A percentile compares a stretch with the other conserved stretches of the same genome.
These are phyloP conservation scores for Acrocephalus scirpaceus DNA, from an alignment of 2,797 vertebrate species.

Conservation along the genomic window DNA sequence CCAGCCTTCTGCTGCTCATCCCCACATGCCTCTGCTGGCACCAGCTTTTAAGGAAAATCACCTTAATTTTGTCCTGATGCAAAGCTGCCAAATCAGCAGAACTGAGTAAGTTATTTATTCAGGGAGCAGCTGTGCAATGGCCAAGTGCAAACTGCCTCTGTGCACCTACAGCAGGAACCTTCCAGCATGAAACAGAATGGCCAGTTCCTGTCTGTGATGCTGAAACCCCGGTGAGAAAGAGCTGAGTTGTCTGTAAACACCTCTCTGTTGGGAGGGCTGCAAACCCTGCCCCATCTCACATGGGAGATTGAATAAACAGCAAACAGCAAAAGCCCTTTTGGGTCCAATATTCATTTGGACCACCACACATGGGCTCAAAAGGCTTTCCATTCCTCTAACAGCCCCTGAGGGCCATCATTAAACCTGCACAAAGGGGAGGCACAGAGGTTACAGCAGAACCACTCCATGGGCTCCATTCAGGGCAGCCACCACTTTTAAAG, in stretches of 20 bases:
- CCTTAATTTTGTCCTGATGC: neutral
- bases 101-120: neutral
- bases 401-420: neutral
- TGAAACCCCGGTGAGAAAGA: rapidly evolving
- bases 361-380: rapidly evolving
- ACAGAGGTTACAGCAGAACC: neutral
- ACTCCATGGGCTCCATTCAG: neutral
- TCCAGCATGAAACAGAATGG: rapidly evolving
- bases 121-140: neutral
- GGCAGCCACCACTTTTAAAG: neutral
- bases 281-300: neutral
- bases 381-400: neutral
- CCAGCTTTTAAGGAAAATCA: neutral
- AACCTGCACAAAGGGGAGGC: neutral
- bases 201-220: neutral
- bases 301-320: neutral
- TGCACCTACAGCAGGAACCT: neutral
- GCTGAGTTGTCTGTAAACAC: neutral
- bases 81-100: neutral
- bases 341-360: neutral
- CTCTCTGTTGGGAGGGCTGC: neutral
- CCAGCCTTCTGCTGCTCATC: neutral
- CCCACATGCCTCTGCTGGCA: neutral
- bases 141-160: neutral
- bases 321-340: neutral